Base-by-base conservation (phyloP, 1,140 invertebrate genomes). In the Heliothis virescens region DNA sequence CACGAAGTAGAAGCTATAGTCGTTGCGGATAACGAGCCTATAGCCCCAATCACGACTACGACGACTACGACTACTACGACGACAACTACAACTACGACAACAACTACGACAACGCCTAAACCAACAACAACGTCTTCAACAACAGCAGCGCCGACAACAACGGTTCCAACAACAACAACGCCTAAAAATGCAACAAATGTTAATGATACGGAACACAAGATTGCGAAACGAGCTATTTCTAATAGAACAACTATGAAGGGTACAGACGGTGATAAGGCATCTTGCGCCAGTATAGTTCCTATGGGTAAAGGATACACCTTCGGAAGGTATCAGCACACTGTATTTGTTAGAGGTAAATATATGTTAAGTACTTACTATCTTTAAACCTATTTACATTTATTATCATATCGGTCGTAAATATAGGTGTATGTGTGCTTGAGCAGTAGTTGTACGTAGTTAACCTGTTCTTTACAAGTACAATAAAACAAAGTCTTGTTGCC, bases 1-100 rank as follows among this genome's bases (percentile, higher is more conserved):
- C 96, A 97, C 85, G 92, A 94, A n/a, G 90, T 98, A 69, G 97
- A 97, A 92, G 96, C 96, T 1, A 91, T 98, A 63, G 95, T 98
- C 10, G 94, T 97, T 15, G 97, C 96, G 9, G 96, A 96, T 10
- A 96, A 96, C 83, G 95, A 96, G 53, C 95, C 95, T 11, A 91
- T 96, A 55, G 96, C 96, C 21, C 96, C 96, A 52, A 92, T 96
- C 15, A 95, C 96, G 47, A 95, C 96, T 21, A 94, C 95, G 0
- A 95, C 96, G 0, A 95, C 96, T 1, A 96, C 96, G 0, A 96
- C 96, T 0, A 95, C 96, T 1, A 95, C 95, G 0, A 95, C 95
- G 0, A 94, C 95, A 0, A 95, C 95, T 0, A 95, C 95, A 0
- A 95, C 94, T 0, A 95, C 95, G 0, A 92, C 94, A 3, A 95